Percentiles rank a stretch among this genome's conserved stretches.
Conservation (phyloP, 2,797 vertebrate species). For the Dryobates pubescens region DNA sequence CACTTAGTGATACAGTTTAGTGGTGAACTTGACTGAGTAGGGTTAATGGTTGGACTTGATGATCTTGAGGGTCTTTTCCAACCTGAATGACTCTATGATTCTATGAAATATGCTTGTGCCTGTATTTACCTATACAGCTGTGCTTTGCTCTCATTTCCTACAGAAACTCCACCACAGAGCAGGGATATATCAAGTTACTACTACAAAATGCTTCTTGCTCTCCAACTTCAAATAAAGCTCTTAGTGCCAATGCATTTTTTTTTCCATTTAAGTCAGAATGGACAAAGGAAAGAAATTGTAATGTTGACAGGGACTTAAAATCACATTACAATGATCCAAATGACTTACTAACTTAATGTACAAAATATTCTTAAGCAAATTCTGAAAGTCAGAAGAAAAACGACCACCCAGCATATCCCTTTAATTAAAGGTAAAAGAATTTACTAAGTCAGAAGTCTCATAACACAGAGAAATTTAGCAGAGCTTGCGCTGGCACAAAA, state of each 20-base stretch:
- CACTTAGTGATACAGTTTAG: too few relatives aligned
- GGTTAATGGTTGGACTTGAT: too few relatives aligned
- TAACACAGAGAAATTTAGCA: neutral
- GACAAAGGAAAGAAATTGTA: neutral
- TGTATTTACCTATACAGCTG: neutral
- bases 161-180: neutral
- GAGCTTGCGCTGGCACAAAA: neutral
- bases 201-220: neutral
- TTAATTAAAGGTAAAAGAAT: neutral
- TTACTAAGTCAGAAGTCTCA: neutral
- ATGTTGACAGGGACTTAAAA: neutral
- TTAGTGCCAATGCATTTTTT: neutral
- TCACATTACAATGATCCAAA: neutral
- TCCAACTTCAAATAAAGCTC: neutral
- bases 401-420: neutral
- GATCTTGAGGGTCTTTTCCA: too few relatives aligned
- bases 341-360: neutral
- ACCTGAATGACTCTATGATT: too few relatives aligned
- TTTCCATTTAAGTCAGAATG: neutral
- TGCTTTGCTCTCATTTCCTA: neutral
- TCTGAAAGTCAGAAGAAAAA: neutral
- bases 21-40: too few relatives aligned
- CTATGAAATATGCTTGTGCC: neutral
- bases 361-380: neutral
- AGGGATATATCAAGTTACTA: neutral